Evolutionary conservation across 1,140 invertebrate genomes (phyloP).

Genomic region (Drosophila ogumai): DNA sequence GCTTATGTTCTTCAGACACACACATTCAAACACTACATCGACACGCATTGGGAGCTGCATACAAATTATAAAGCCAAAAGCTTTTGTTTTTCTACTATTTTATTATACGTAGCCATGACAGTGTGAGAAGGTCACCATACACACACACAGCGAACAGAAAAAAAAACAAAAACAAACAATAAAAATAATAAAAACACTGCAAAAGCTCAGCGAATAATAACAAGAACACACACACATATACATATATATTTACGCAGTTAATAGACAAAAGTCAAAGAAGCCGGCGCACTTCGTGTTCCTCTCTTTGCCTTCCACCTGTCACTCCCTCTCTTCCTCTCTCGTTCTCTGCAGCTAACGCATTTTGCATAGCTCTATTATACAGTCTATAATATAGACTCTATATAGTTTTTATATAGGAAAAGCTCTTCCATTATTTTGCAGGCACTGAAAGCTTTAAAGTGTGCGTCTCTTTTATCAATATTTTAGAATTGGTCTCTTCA

Average conservation of each 20-base stretch:
- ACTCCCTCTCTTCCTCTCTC: constrained; percentile 18
- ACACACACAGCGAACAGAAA: constrained; percentile 19
- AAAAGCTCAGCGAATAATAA: constrained; percentile 51
- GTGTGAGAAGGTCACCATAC: constrained; percentile 83
- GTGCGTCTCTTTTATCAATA: not conserved
- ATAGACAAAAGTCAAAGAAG: constrained; percentile 70
- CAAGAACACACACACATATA: constrained; percentile 21
- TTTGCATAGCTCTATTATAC: constrained; percentile 52
- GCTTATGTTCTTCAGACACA: constrained; percentile 75
- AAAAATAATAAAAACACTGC: constrained; percentile 45
- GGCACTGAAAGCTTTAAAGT: constrained; percentile 19
- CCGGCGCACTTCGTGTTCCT: constrained; percentile 60
- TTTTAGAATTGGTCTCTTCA: constrained; percentile 7
- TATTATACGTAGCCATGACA: constrained; percentile 84
- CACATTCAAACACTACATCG: constrained; percentile 19
- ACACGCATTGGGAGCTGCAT: constrained; percentile 74
- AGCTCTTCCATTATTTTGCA: constrained; percentile 46
- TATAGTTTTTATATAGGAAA: constrained; percentile 18
- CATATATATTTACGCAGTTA: constrained; percentile 72
- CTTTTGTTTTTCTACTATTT: constrained; percentile 79
- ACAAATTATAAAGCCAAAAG: constrained; percentile 80
- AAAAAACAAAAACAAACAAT: constrained; percentile 32
- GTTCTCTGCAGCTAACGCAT: constrained; percentile 62
- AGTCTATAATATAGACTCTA: constrained; percentile 9
- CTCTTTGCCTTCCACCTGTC: constrained; percentile 31